Base-by-base conservation (phyloP, 2,888 invertebrate genomes). In the Bembecia ichneumoniformis region DNA sequence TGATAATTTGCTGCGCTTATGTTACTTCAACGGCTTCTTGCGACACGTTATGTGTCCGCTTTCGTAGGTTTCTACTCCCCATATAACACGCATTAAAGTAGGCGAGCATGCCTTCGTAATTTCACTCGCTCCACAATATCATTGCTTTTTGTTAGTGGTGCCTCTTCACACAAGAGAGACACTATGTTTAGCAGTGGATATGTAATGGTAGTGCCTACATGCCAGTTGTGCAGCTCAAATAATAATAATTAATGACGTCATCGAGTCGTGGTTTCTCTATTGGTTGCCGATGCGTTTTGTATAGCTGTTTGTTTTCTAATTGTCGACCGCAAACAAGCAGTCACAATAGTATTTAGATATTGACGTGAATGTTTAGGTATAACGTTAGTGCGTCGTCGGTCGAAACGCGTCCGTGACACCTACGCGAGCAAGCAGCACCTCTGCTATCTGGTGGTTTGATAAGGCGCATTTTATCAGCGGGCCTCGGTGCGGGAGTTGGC, bases 11-110 rank as follows among this genome's bases (percentile, higher is more conserved):
- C 86, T 83, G 82, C 81, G 81, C 83, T 82, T 81, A 82, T 74
- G 81, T 80, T 83, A 82, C 82, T 84, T 86, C 82, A 82, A 86
- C 77, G 86, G 86, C 86, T 86, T 86, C 86, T 84, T 83, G 72
- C 81, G 76, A 78, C 82, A 80, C 73, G 64, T 67, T 66, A 28
- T 28, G 70, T 62, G 71, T 59, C 74, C 70, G 68, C 76, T 77
- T 82, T 77, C 72, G 75, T 76, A 69, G 71, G 44, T 44, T 44
- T 44, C 44, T 44, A 44, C 16, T 11, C 10, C 44, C 44, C 17
- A 40, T 17, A 44, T 15, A 40, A 14, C 40, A 40, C 40, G 40
- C 40, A 40, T n/a, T 40, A 40, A 14, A 40, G 40, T 40, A 40
- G 40, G 40, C 14, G 40, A 40, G 40, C 14, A 40, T 14, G 14